These are phyloP conservation scores for Choloepus hoffmanni DNA, from an alignment of 2,113 vertebrate species.

Conservation along the genomic window DNA sequence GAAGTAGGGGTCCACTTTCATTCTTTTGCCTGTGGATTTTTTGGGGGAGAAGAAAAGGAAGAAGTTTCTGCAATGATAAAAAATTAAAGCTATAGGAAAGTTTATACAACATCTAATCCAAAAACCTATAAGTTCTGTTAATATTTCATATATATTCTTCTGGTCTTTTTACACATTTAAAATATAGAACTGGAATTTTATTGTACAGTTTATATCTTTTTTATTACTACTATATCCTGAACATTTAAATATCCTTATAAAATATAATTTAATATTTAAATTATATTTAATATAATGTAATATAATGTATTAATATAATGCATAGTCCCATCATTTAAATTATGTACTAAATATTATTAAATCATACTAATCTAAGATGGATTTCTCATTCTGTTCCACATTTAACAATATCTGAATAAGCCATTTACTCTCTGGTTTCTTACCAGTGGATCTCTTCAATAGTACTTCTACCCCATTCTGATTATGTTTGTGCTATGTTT, in stretches of 20 bases:
- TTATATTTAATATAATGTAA: no score
- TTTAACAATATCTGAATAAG: not conserved
- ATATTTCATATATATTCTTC: not conserved
- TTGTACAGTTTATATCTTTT: not conserved
- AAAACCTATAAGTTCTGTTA: not conserved
- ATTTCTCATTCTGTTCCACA: not conserved
- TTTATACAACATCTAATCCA: not conserved
- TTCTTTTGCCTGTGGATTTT: no score
- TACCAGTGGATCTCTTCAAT: not conserved
- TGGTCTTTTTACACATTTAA: not conserved
- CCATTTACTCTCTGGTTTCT: conserved; percentile 30
- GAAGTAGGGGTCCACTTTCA: no score
- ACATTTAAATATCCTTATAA: conserved; percentile 23
- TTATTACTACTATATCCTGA: not conserved
- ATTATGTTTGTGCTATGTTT: not conserved
- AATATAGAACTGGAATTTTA: conserved; percentile 48
- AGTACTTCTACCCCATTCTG: not conserved
- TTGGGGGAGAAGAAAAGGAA: not conserved
- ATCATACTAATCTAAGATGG: not conserved
- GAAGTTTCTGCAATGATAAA: conserved; percentile 33
- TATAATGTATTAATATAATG: no score
- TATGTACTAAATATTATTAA: conserved; percentile 35
- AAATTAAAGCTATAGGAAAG: not conserved
- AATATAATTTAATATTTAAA: not conserved
- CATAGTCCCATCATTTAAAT: not conserved